A percentile compares a stretch with the other conserved stretches of the same genome.
Evolutionary conservation across 2,113 vertebrate species (phyloP).

Genomic region (Opisthocomus hoazin): DNA sequence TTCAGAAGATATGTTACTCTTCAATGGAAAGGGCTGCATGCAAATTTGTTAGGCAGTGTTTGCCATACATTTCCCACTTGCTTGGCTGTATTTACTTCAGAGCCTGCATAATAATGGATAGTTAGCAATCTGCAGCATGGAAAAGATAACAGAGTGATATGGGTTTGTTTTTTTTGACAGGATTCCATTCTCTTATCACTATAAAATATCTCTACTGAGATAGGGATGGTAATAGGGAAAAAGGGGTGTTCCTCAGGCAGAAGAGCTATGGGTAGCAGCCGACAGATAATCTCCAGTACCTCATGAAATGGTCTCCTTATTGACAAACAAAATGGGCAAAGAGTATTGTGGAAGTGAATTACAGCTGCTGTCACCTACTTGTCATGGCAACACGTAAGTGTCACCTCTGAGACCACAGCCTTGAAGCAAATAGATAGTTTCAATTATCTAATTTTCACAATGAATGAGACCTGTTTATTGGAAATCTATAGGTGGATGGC

Average conservation of each 20-base stretch:
- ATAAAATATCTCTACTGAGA: neutral
- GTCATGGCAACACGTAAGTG: neutral
- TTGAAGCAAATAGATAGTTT: conserved; percentile 64
- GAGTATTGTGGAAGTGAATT: conserved; percentile 31
- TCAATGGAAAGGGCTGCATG: neutral
- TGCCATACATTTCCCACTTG: neutral
- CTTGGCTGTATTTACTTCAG: neutral
- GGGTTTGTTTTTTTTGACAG: neutral
- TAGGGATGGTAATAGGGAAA: neutral
- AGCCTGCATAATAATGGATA: neutral
- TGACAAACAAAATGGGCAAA: conserved; percentile 4
- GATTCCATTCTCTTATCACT: neutral
- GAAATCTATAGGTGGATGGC: conserved; percentile 70
- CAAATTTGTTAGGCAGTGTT: neutral
- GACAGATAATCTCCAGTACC: neutral
- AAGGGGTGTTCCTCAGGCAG: neutral
- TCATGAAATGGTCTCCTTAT: conserved; percentile 6
- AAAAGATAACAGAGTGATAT: neutral
- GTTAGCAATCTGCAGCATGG: neutral
- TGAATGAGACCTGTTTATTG: conserved; percentile 67
- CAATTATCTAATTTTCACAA: conserved; percentile 71
- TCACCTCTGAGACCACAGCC: conserved; percentile 51
- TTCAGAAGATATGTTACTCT: neutral
- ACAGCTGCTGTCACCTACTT: conserved; percentile 20
- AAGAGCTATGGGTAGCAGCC: neutral